Evolutionary conservation across 2,888 invertebrate genomes (phyloP).

Genomic region (Nowickia ferox): DNA sequence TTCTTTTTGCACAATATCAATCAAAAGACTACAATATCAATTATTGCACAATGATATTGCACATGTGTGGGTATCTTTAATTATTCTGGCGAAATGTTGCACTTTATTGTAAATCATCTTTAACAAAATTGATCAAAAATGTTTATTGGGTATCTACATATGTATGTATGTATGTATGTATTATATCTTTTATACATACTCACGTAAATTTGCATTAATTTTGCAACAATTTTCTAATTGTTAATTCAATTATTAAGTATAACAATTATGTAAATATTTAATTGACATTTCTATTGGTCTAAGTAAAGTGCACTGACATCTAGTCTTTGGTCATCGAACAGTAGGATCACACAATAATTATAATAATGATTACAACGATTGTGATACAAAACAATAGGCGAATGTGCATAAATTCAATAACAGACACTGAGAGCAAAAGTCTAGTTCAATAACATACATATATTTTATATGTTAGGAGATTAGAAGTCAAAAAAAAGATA

Average conservation of each 20-base stretch:
- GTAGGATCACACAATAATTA: constrained; percentile 22
- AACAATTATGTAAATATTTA: constrained; percentile 80
- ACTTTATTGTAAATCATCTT: too few relatives aligned
- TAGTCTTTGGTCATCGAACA: constrained; percentile 4
- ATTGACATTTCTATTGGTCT: constrained; percentile 77
- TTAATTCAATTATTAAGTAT: constrained; percentile 81
- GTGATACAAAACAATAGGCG: constrained; percentile 19
- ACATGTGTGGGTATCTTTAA: too few relatives aligned
- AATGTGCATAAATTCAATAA: background rate
- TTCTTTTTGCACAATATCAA: too few relatives aligned
- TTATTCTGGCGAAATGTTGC: too few relatives aligned
- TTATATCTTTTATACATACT: too few relatives aligned
- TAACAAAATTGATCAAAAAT: too few relatives aligned
- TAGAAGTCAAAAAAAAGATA: too few relatives aligned
- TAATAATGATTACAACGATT: constrained; percentile 28
- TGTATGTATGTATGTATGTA: background rate
- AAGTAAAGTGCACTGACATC: constrained; percentile 75
- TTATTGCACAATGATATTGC: too few relatives aligned
- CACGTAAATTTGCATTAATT: constrained; percentile 55
- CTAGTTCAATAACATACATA: background rate
- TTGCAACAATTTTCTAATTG: constrained; percentile 76
- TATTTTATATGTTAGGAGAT: too few relatives aligned
- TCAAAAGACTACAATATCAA: too few relatives aligned
- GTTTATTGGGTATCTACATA: too few relatives aligned
- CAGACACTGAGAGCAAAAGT: constrained; percentile 9